Conservation (phyloP, 1,140 invertebrate genomes). For the Drosophila eugracilis region DNA sequence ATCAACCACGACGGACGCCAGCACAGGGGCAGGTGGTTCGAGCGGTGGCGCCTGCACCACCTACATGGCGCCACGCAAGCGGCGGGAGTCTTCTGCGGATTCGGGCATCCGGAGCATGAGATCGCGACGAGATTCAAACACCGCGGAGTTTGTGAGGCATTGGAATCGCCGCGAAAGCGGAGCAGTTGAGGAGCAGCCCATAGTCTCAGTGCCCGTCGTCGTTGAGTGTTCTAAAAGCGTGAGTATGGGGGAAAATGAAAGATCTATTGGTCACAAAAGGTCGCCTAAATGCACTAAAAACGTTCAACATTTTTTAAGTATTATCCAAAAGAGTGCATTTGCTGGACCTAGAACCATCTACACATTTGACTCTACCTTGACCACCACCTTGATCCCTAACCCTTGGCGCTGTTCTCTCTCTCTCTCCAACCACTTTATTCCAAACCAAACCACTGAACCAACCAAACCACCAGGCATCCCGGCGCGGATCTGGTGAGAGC, state of each 20-base stretch:
- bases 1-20: slow-evolving; percentile 86
- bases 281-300: background rate
- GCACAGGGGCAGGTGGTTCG: slow-evolving; percentile 69
- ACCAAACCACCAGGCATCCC: slow-evolving; percentile 70
- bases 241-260: slow-evolving; percentile 38
- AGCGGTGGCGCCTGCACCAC: slow-evolving; percentile 59
- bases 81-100: slow-evolving; percentile 92
- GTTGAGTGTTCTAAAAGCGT: slow-evolving; percentile 76
- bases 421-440: slow-evolving; percentile 8
- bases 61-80: slow-evolving; percentile 87
- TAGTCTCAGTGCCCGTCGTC: slow-evolving; percentile 60
- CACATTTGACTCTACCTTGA: background rate
- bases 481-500: slow-evolving; percentile 88
- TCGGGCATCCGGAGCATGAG: slow-evolving; percentile 92
- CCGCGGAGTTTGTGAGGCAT: slow-evolving; percentile 89
- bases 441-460: background rate
- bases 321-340: background rate
- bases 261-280: background rate
- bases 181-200: slow-evolving; percentile 74
- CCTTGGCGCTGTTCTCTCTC: slow-evolving; percentile 36
- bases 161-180: slow-evolving; percentile 88
- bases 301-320: background rate
- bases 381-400: slow-evolving; percentile 28
- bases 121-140: slow-evolving; percentile 90
- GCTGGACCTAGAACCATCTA: no score